A percentile compares a stretch with the other conserved stretches of the same genome.
Evolutionary conservation across 1,140 invertebrate species (phyloP).

Genomic region (Maconellicoccus hirsutus): DNA sequence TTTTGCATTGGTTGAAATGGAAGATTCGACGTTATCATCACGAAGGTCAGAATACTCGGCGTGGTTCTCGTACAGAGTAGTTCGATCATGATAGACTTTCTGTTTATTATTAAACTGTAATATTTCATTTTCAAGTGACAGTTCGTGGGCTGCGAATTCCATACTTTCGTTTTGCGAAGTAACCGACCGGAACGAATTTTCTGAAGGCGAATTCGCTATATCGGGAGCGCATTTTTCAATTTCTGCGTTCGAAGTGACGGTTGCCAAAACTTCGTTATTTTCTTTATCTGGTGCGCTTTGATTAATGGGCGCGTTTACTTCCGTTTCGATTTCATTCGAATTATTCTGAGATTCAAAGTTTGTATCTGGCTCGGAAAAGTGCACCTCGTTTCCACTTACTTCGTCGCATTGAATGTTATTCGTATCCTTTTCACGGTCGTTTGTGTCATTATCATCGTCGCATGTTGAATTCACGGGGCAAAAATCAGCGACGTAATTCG

Average conservation of each 20-base stretch:
- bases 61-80: not conserved
- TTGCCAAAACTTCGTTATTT: not conserved
- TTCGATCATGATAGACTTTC: not conserved
- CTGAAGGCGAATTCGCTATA: not conserved
- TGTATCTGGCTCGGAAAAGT: not conserved
- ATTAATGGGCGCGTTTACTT: not conserved
- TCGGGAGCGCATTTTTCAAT: not conserved
- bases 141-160: not conserved
- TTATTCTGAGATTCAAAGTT: not conserved
- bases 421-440: too few relatives aligned
- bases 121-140: not conserved
- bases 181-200: not conserved
- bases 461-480: not conserved
- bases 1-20: not conserved
- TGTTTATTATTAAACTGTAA: not conserved
- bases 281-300: not conserved
- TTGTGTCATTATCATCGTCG: not conserved
- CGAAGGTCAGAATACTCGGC: constrained; percentile 2
- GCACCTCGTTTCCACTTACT: not conserved
- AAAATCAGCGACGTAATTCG: constrained; percentile 6
- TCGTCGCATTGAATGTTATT: not conserved
- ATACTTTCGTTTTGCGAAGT: not conserved
- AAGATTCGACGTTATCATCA: not conserved
- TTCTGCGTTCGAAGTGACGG: not conserved
- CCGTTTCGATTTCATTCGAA: not conserved